These are phyloP conservation scores for Cotesia chilonis DNA, from an alignment of 1,140 invertebrate genomes.

Conservation along the genomic window DNA sequence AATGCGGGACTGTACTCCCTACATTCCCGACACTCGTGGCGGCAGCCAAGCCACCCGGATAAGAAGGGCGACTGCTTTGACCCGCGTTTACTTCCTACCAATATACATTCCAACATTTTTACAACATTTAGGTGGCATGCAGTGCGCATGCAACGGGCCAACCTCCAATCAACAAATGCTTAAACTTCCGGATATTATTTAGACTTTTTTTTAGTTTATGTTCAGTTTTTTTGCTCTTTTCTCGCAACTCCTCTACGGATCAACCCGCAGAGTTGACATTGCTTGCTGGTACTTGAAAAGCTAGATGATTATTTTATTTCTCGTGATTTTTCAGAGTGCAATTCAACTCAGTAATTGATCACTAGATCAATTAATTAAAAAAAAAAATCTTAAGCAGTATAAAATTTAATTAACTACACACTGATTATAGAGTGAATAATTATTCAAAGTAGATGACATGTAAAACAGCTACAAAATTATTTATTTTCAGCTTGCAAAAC, in stretches of 20 bases:
- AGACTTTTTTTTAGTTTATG: not conserved
- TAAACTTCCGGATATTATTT: conserved; percentile 27
- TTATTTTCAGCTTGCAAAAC: too few relatives aligned
- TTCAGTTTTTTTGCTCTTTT: conserved; percentile 1
- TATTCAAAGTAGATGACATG: too few relatives aligned
- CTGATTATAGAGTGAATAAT: too few relatives aligned
- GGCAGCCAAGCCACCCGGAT: conserved; percentile 60
- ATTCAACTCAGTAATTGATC: too few relatives aligned
- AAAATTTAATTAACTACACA: too few relatives aligned
- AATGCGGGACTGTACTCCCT: conserved; percentile 56
- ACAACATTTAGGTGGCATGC: conserved; percentile 65
- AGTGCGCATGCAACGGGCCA: conserved; percentile 55
- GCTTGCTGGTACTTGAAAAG: too few relatives aligned
- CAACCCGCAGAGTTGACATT: too few relatives aligned
- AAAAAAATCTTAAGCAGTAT: not conserved
- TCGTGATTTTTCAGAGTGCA: too few relatives aligned
- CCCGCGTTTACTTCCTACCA: conserved; percentile 64
- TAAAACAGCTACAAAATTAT: too few relatives aligned
- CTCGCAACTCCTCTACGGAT: too few relatives aligned
- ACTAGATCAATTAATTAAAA: too few relatives aligned
- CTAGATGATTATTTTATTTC: too few relatives aligned
- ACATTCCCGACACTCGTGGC: conserved; percentile 60
- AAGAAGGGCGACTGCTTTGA: conserved; percentile 62
- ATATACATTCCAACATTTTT: conserved; percentile 64
- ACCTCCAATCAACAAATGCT: conserved; percentile 56